Percentiles rank a stretch among this genome's conserved stretches.
Evolutionary conservation across 2,888 invertebrate genomes (phyloP).

Genomic region (Philopedon plagiatum): DNA sequence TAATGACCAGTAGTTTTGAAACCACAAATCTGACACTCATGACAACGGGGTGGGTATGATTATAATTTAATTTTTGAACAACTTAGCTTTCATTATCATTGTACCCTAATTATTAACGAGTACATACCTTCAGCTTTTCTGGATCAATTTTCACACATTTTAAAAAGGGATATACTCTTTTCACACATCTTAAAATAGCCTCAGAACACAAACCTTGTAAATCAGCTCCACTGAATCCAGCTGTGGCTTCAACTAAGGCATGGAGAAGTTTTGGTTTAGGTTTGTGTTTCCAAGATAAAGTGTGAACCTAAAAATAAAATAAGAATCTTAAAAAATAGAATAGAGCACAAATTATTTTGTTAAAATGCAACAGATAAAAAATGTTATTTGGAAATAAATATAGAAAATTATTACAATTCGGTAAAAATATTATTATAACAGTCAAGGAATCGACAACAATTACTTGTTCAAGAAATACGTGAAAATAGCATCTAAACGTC

Average conservation of each 20-base stretch:
- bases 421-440: no score
- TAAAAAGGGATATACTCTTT: slow-evolving; percentile 79
- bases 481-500: no score
- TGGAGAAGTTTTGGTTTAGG: slow-evolving; percentile 71
- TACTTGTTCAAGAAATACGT: no score
- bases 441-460: no score
- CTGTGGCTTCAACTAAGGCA: slow-evolving; percentile 74
- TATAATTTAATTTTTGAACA: no score
- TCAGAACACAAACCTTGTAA: slow-evolving; percentile 89
- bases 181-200: slow-evolving; percentile 81
- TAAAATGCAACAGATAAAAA: background rate
- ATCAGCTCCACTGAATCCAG: slow-evolving; percentile 88
- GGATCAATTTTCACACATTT: slow-evolving; percentile 56
- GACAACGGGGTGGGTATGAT: no score
- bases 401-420: no score
- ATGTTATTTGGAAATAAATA: background rate
- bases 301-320: slow-evolving; percentile 66
- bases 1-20: no score
- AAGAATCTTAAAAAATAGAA: background rate
- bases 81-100: no score
- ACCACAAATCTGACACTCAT: no score
- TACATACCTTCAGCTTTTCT: slow-evolving; percentile 55
- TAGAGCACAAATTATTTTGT: background rate
- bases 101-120: slow-evolving; percentile 30
- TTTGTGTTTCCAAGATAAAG: slow-evolving; percentile 69